phyloP scores from a whole-genome alignment of 2,888 invertebrate genomes.

The Cataglyphis rosenhaueri region DNA sequence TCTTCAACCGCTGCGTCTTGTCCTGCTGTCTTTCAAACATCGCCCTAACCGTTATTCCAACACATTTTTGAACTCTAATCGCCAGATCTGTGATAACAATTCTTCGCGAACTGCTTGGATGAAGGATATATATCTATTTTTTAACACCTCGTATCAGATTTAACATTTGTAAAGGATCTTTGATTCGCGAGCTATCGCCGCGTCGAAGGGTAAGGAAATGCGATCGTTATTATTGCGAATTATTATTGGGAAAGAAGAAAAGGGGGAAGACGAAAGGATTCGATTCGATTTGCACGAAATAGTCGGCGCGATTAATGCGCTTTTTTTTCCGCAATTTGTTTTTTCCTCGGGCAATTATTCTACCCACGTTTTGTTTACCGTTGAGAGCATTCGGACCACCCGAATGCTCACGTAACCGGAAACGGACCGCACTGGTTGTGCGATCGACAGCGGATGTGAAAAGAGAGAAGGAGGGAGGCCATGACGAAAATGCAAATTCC shows the following conservation, averaged over 20 bases:
- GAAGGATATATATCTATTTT: background rate
- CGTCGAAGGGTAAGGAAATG: background rate
- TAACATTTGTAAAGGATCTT: background rate
- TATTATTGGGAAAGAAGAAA: background rate
- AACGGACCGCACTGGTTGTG: constrained; percentile 41
- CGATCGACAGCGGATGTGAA: constrained; percentile 67
- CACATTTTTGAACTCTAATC: constrained; percentile 30
- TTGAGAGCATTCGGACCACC: constrained; percentile 46
- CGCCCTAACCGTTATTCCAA: background rate
- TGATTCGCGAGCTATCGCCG: background rate
- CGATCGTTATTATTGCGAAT: background rate
- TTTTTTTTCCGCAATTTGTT: constrained; percentile 11
- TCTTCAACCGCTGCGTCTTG: constrained; percentile 1
- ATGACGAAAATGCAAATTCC: constrained; percentile 55
- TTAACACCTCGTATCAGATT: no score
- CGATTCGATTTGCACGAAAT: constrained; percentile 24
- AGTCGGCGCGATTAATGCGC: constrained; percentile 2
- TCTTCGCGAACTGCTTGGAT: background rate
- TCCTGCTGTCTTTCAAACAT: constrained; percentile 26
- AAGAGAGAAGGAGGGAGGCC: constrained; percentile 25
- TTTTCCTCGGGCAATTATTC: constrained; percentile 59
- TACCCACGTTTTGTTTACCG: constrained; percentile 67
- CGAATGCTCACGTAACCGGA: constrained; percentile 71
- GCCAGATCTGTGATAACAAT: background rate
- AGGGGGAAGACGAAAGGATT: background rate